A percentile compares a stretch with the other conserved stretches of the same genome.
Conservation (phyloP, 2,888 invertebrate genomes). For the Cheilosia grossa region DNA sequence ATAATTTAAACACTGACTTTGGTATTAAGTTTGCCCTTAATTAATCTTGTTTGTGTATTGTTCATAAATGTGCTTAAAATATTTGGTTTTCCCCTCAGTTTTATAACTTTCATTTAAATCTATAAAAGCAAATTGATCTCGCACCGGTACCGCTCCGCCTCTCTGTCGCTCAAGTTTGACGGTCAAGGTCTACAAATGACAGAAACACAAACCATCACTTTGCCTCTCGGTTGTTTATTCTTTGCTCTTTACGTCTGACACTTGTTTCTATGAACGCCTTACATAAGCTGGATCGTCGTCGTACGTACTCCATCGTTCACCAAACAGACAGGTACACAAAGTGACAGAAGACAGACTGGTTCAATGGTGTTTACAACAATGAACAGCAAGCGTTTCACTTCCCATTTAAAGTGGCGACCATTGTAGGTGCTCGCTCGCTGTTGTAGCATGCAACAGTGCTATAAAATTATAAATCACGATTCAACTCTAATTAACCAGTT, state of each 20-base stretch:
- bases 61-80: background rate
- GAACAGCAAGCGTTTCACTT: slow-evolving; percentile 24
- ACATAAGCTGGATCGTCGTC: slow-evolving; percentile 13
- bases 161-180: slow-evolving; percentile 32
- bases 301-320: background rate
- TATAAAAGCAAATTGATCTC: slow-evolving; percentile 24
- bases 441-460: slow-evolving; percentile 21
- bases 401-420: slow-evolving; percentile 16
- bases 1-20: background rate
- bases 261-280: slow-evolving; percentile 17
- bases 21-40: background rate
- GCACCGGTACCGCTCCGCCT: background rate
- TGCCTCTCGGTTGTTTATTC: background rate
- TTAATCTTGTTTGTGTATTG: background rate
- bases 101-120: background rate
- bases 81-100: no score
- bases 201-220: background rate
- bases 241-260: background rate
- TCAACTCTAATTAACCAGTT: slow-evolving; percentile 30
- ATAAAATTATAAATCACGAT: slow-evolving; percentile 34
- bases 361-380: slow-evolving; percentile 8
- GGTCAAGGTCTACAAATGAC: slow-evolving; percentile 49
- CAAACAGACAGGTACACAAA: background rate
- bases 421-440: background rate
- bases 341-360: slow-evolving; percentile 24